Percentiles rank a stretch among this genome's conserved stretches.
Evolutionary conservation across 1,140 invertebrate species (phyloP).

Genomic region (Cyclargus thomasi): DNA sequence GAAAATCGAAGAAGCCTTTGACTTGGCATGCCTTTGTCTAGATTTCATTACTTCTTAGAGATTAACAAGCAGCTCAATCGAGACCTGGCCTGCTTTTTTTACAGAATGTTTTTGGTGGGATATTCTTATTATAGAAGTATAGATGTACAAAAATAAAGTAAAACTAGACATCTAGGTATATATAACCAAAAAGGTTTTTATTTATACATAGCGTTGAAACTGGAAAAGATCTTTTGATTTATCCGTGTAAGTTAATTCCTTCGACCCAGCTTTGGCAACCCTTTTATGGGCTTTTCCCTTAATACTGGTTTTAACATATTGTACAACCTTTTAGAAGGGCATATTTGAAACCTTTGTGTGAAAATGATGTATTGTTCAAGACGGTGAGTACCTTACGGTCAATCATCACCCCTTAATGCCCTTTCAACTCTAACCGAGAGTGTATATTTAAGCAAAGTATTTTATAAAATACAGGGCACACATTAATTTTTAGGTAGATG

Average conservation of each 20-base stretch:
- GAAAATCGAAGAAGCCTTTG: too few relatives aligned
- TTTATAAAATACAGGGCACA: too few relatives aligned
- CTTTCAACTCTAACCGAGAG: too few relatives aligned
- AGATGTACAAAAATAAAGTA: neutral
- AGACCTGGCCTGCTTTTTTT: too few relatives aligned
- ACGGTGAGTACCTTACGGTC: neutral
- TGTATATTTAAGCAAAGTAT: too few relatives aligned
- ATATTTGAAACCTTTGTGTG: neutral
- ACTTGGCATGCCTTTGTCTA: too few relatives aligned
- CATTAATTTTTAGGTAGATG: too few relatives aligned
- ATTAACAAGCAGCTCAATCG: too few relatives aligned
- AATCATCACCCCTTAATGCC: neutral
- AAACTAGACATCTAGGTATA: neutral
- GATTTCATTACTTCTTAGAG: too few relatives aligned
- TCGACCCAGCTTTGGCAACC: conserved; percentile 7
- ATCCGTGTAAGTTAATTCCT: neutral
- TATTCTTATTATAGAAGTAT: too few relatives aligned
- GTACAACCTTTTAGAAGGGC: neutral
- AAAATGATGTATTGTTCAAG: neutral
- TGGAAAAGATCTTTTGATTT: neutral
- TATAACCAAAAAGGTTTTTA: neutral
- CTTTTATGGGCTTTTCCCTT: conserved; percentile 1
- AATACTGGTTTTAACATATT: conserved; percentile 9
- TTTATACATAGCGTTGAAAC: neutral
- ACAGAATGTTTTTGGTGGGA: too few relatives aligned